These are phyloP conservation scores for Paralvinella palmiformis DNA, from an alignment of 1,140 invertebrate species.

Conservation along the genomic window DNA sequence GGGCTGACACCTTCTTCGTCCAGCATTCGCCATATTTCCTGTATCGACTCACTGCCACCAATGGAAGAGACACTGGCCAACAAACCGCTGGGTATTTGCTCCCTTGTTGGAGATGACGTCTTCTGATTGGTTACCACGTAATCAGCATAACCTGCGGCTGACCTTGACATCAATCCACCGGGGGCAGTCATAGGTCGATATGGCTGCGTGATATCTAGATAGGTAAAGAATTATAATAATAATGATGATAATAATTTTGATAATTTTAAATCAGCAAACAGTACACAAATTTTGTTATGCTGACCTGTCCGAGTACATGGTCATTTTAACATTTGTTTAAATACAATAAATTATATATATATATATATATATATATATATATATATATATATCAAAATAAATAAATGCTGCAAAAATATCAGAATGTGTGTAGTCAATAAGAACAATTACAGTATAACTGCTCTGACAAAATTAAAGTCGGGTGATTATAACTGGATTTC, in stretches of 20 bases:
- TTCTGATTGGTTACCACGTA: no score
- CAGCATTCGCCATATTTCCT: constrained; percentile 40
- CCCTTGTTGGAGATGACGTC: background rate
- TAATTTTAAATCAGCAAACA: background rate
- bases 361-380: no score
- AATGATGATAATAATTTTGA: background rate
- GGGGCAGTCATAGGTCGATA: background rate
- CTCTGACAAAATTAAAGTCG: no score
- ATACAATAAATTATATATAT: no score
- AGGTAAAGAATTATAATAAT: background rate
- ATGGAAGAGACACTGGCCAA: constrained; percentile 30
- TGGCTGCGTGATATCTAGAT: background rate
- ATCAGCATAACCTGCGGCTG: background rate
- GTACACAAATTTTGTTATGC: background rate
- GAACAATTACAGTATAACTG: no score
- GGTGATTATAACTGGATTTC: no score
- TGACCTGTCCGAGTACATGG: no score
- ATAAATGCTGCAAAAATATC: no score
- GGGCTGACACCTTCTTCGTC: constrained; percentile 23
- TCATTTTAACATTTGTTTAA: no score
- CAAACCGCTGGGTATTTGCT: background rate
- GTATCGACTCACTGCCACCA: constrained; percentile 38
- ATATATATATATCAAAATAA: no score
- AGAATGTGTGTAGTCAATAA: no score
- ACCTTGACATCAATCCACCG: background rate